Base-by-base conservation (phyloP, 2,797 vertebrate species). In the Melopsittacus undulatus region DNA sequence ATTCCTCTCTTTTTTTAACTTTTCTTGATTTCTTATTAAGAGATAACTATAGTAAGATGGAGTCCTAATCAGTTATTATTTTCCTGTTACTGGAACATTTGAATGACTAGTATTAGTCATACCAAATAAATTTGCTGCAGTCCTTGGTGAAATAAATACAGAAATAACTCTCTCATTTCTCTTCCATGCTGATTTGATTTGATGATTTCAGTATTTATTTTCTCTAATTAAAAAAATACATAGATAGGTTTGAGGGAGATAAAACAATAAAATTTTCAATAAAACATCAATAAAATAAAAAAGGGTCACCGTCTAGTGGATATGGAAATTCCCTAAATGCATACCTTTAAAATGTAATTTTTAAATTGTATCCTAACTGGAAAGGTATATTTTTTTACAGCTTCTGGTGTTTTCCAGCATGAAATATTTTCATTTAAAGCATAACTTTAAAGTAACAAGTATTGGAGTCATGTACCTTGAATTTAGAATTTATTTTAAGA, bases 321-420 rank as follows among this genome's bases (percentile, higher is more conserved):
- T 48, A 51, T 21, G 7, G 69, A 67, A 56, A 24, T 17, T 4
- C 1, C 1, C 1, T 0, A 56, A 34, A 5, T 13, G 2, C 16
- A 26, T n/a, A 38, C 6, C 11, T 89, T 72, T n/a, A 9, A 43
- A 51, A 40, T 40, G 6, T 19, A 15, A 5, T 74, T 83, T 84
- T 24, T 24, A 23, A 64, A 66, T 32, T 67, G 27, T n/a, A 62
- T 63, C 13, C 6, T 63, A 19, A 54, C 48, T 57, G 30, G 46
- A 89, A 70, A 62, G 4, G 0, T 48, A 2, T 7, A 40, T 56
- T 80, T 75, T 49, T 49, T 74, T 46, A 51, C 2, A 40, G 48
- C 4, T 22, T 81, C 6, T 19, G 5, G 81, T 54, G 17, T 14
- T 77, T 81, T 81, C 15, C 36, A 59, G 5, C 1, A 36, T 43